Percentiles rank a stretch among this genome's conserved stretches.
These are phyloP conservation scores for Adela reaumurella DNA, from an alignment of 2,888 invertebrate species.

Conservation along the genomic window DNA sequence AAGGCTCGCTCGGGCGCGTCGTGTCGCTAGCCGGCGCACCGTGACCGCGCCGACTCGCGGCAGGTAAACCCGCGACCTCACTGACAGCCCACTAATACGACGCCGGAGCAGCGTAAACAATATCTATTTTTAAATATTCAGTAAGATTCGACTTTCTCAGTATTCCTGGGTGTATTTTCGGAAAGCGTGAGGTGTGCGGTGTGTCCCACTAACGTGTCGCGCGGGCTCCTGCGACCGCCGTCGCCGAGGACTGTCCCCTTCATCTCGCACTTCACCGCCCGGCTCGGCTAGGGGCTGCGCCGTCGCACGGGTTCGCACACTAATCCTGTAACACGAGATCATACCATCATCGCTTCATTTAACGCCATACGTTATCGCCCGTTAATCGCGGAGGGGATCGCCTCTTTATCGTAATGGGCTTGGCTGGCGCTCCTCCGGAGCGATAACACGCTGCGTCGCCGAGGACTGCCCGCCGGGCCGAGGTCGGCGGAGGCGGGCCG, in stretches of 20 bases:
- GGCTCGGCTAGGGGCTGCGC: background rate
- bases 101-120: background rate
- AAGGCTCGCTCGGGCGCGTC: constrained; percentile 29
- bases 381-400: background rate
- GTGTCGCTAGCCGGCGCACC: constrained; percentile 24
- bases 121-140: background rate
- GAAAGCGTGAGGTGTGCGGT: background rate
- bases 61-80: background rate
- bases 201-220: background rate
- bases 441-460: background rate
- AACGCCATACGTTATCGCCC: background rate
- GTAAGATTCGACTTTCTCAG: background rate
- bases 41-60: background rate
- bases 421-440: background rate
- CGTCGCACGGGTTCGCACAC: background rate
- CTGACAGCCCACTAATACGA: background rate
- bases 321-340: background rate
- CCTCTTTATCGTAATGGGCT: background rate
- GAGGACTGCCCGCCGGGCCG: background rate
- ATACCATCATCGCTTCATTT: background rate
- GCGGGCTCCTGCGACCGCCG: background rate
- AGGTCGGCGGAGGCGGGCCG: background rate
- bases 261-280: background rate
- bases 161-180: background rate
- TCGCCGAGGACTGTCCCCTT: background rate